Conservation (phyloP, 2,888 invertebrate species). For the Drosophila suboccidentalis region DNA sequence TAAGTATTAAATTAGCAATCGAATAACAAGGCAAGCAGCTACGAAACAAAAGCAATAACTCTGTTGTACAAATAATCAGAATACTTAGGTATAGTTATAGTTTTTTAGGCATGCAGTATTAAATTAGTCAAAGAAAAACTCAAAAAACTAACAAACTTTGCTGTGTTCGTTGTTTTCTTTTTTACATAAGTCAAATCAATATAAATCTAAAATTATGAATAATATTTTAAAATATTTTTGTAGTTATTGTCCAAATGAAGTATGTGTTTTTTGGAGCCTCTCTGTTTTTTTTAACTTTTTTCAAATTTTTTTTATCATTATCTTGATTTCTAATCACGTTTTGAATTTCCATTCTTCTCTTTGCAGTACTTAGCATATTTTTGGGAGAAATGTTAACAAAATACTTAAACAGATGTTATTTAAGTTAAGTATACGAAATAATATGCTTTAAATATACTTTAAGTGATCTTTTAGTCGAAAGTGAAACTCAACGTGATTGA, state of each 20-base stretch:
- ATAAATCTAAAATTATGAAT: slow-evolving; percentile 2
- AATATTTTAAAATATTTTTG: neutral
- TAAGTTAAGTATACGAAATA: neutral
- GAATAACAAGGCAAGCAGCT: slow-evolving; percentile 41
- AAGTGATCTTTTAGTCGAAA: neutral
- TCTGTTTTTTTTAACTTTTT: slow-evolving; percentile 35
- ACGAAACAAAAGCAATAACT: slow-evolving; percentile 39
- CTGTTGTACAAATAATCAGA: slow-evolving; percentile 4
- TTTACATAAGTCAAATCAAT: slow-evolving; percentile 15
- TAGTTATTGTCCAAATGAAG: neutral
- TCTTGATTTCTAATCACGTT: slow-evolving; percentile 4
- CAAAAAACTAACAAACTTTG: slow-evolving; percentile 31
- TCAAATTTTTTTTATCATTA: neutral
- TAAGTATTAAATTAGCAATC: slow-evolving; percentile 20
- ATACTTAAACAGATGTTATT: neutral
- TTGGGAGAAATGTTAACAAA: neutral
- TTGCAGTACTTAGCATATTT: neutral
- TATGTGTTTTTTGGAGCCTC: slow-evolving; percentile 24
- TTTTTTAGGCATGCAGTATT: slow-evolving; percentile 55
- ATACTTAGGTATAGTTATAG: slow-evolving; percentile 5
- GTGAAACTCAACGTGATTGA: slow-evolving; percentile 13
- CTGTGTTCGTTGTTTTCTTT: slow-evolving; percentile 3
- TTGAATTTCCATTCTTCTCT: neutral
- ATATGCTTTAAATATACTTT: neutral
- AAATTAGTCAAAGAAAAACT: slow-evolving; percentile 25